A percentile compares a stretch with the other conserved stretches of the same genome.
Conservation (phyloP, 2,113 vertebrate genomes). For the Datnioides undecimradiatus region DNA sequence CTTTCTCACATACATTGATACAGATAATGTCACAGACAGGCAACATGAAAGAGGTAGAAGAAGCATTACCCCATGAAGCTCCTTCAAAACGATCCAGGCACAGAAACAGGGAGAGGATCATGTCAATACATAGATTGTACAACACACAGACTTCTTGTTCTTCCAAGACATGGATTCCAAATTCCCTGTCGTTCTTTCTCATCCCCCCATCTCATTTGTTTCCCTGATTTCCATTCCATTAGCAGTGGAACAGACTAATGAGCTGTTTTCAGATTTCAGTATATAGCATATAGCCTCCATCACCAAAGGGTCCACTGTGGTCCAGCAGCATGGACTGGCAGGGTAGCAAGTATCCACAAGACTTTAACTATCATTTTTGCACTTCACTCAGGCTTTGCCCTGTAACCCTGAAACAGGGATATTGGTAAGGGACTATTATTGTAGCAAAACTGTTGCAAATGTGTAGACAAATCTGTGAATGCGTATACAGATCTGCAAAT, state of each 20-base stretch:
- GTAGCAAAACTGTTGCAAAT: no score
- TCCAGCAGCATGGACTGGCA: no score
- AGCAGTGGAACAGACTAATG: no score
- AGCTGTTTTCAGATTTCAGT: no score
- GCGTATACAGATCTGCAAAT: no score
- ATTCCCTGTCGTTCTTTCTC: neutral
- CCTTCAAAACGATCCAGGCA: constrained; percentile 90
- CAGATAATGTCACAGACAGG: constrained; percentile 58
- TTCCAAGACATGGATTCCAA: neutral
- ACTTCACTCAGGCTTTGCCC: neutral
- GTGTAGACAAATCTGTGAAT: no score
- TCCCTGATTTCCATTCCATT: no score
- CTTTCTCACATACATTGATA: constrained; percentile 49
- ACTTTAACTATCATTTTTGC: neutral
- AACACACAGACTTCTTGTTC: neutral
- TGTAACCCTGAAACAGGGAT: no score
- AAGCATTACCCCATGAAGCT: constrained; percentile 98
- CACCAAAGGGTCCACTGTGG: no score
- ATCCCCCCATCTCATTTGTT: no score
- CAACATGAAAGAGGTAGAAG: constrained; percentile 77
- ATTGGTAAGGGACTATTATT: no score
- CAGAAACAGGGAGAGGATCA: constrained; percentile 87
- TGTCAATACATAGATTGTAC: constrained; percentile 81
- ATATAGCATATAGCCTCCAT: no score
- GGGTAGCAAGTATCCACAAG: neutral